These are phyloP conservation scores for Xenopus tropicalis DNA, from an alignment of 2,113 vertebrate species.

Conservation along the genomic window UCB_Xtro_10.0 CM004443.2:118511001-118511500, in stretches of 20 bases:
- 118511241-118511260: constrained; percentile 11
- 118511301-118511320: constrained; percentile 1
- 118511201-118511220: constrained; percentile 9
- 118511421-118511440: constrained; percentile 48
- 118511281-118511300: constrained; percentile 23
- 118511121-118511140: constrained; percentile 46
- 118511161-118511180: constrained; percentile 41
- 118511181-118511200: constrained; percentile 13
- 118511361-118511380: constrained; percentile 36
- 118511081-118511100: constrained; percentile 22
- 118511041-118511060: constrained; percentile 7
- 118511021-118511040: neutral
- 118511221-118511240: neutral
- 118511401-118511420: constrained; percentile 38
- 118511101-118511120: constrained; percentile 1
- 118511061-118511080: constrained; percentile 41
- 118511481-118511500: constrained; percentile 46
- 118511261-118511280: constrained; percentile 39
- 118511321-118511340: constrained; percentile 2
- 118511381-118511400: constrained; percentile 37
- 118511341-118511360: constrained; percentile 26
- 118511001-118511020: too few relatives aligned
- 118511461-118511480: constrained; percentile 47
- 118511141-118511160: constrained; percentile 34
- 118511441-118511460: neutral